These are phyloP conservation scores for Ctenicera cuprea DNA, from an alignment of 2,888 invertebrate species.

Conservation along the genomic window DNA sequence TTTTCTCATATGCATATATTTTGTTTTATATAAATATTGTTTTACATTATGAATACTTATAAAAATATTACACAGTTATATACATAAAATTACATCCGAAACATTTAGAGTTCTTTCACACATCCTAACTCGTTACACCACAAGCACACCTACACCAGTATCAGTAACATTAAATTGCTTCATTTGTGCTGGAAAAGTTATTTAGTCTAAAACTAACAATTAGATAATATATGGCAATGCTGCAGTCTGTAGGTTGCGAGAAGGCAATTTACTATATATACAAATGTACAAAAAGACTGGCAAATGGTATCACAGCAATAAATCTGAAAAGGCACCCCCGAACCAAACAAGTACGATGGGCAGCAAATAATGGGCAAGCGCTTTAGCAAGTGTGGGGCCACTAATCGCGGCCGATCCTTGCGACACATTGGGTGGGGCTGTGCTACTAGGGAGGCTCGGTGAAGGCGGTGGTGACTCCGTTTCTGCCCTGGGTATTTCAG, in stretches of 20 bases:
- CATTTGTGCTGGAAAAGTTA: slow-evolving; percentile 41
- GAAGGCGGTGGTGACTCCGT: slow-evolving; percentile 45
- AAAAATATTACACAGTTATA: slow-evolving; percentile 52
- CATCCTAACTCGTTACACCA: slow-evolving; percentile 42
- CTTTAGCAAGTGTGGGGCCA: slow-evolving; percentile 74
- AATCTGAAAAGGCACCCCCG: slow-evolving; percentile 86
- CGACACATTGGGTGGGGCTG: slow-evolving; percentile 67
- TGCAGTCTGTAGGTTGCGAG: slow-evolving; percentile 53
- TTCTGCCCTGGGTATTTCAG: slow-evolving; percentile 43
- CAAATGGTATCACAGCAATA: slow-evolving; percentile 79
- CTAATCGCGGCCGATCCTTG: slow-evolving; percentile 67
- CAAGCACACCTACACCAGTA: slow-evolving; percentile 50
- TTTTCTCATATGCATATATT: slow-evolving; percentile 42
- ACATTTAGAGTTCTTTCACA: slow-evolving; percentile 38
- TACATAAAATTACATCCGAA: slow-evolving; percentile 49
- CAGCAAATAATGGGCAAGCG: slow-evolving; percentile 84
- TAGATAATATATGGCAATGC: slow-evolving; percentile 52
- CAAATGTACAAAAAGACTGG: slow-evolving; percentile 57
- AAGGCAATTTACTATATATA: slow-evolving; percentile 50
- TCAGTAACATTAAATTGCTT: slow-evolving; percentile 48
- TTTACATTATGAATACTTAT: slow-evolving; percentile 50
- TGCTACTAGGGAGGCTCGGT: slow-evolving; percentile 38
- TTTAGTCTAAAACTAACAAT: slow-evolving; percentile 39
- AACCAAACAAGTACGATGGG: slow-evolving; percentile 92
- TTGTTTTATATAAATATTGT: slow-evolving; percentile 50